phyloP scores from a whole-genome alignment of 2,113 vertebrate species.

The Grantiella picta region DNA sequence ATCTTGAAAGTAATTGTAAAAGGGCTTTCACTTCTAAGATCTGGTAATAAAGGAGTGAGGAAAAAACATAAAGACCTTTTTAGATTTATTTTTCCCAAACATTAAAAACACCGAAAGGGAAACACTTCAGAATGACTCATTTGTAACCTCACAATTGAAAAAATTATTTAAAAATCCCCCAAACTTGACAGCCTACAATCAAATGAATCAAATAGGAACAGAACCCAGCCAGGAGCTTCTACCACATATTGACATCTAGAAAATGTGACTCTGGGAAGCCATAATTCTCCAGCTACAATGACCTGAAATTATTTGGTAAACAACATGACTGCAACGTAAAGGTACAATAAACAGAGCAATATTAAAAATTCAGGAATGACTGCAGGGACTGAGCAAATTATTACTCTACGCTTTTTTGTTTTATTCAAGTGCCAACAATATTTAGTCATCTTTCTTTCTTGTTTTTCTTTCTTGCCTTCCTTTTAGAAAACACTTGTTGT shows the following conservation, averaged over 20 bases:
- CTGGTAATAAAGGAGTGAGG: background rate
- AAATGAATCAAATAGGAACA: slow-evolving; percentile 41
- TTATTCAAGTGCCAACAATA: slow-evolving; percentile 32
- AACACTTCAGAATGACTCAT: slow-evolving; percentile 31
- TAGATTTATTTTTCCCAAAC: slow-evolving; percentile 8
- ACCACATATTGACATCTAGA: background rate
- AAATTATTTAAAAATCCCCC: slow-evolving; percentile 31
- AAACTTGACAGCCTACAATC: slow-evolving; percentile 51
- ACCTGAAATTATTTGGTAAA: slow-evolving; percentile 56
- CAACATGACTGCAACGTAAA: slow-evolving; percentile 19
- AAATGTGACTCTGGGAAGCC: slow-evolving; percentile 51
- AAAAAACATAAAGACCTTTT: background rate
- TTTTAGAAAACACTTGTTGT: background rate
- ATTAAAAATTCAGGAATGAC: slow-evolving; percentile 60
- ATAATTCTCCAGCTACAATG: slow-evolving; percentile 34
- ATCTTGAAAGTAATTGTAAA: background rate
- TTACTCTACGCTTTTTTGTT: slow-evolving; percentile 2
- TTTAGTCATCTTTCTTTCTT: slow-evolving; percentile 42
- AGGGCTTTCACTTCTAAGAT: background rate
- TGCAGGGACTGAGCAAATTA: slow-evolving; percentile 27
- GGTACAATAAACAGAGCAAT: slow-evolving; percentile 48
- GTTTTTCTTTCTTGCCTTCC: background rate
- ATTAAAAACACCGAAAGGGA: background rate
- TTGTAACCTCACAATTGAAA: slow-evolving; percentile 37
- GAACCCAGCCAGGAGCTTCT: slow-evolving; percentile 24